Evolutionary conservation across 35 echinoderm and acorn worm genomes (phyloP).

Genomic region (Acanthaster planci): DNA sequence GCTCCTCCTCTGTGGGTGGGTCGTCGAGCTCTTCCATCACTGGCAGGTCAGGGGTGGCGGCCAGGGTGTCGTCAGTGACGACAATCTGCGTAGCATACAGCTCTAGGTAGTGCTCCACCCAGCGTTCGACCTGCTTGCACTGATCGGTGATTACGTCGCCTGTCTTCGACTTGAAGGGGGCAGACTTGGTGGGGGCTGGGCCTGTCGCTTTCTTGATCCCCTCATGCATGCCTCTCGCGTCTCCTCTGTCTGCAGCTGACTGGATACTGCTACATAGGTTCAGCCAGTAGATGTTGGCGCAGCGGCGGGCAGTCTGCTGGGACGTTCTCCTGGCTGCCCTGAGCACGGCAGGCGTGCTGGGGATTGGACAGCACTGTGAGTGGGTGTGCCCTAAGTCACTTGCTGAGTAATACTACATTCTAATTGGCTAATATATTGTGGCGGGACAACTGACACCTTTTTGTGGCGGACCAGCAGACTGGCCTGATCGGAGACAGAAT

Average conservation of each 20-base stretch:
- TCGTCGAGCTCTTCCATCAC: conserved; percentile 42
- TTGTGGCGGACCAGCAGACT: no score
- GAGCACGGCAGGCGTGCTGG: neutral
- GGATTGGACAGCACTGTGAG: neutral
- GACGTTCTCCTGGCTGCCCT: neutral
- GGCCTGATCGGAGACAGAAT: no score
- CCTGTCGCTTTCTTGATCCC: conserved; percentile 27
- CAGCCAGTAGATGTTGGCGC: neutral
- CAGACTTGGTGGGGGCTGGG: conserved; percentile 25
- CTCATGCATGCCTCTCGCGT: conserved; percentile 42
- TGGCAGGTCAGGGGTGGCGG: conserved; percentile 5
- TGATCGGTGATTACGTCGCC: conserved; percentile 34
- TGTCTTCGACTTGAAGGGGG: conserved; percentile 44
- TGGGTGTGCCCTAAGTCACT: conserved; percentile 23
- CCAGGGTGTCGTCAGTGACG: conserved; percentile 20
- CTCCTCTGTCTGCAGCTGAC: neutral
- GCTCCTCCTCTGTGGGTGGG: neutral
- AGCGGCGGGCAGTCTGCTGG: conserved; percentile 30
- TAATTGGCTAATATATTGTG: no score
- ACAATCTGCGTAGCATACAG: conserved; percentile 36
- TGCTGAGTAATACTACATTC: no score
- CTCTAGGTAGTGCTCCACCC: conserved; percentile 65
- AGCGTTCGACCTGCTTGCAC: conserved; percentile 23
- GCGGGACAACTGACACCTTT: no score
- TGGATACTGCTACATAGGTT: neutral